Evolutionary conservation across 1,140 invertebrate species (phyloP), one percentile per base, ranked within the genome.

Genomic region (Tetragonula clypearis): DNA sequence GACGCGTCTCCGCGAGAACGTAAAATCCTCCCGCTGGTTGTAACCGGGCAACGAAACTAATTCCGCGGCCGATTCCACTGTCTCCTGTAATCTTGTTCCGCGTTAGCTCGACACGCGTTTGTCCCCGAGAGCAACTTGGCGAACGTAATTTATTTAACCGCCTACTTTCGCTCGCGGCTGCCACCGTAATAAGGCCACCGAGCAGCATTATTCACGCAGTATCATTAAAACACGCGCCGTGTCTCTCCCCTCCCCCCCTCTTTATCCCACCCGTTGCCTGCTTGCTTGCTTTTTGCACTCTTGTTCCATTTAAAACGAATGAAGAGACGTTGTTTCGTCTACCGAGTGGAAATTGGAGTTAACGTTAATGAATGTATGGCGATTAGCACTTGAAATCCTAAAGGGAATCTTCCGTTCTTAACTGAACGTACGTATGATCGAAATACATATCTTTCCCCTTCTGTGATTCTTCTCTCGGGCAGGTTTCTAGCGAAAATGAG

Each of bases 111-210:
- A 23, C 58, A 19, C 53, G 81, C 53, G 81, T 68, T 85, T 62
- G 69, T 60, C 41, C 26, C 69, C 78, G 53, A n/a, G 14, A 68
- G 41, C 75, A 69, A 86, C 58, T 58, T 69, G 88, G 77, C 77
- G 77, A 86, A 80, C 66, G 76, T 86, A 89, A 88, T 89, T 82
- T 84, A 86, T 88, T 89, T 83, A 84, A 88, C 79, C 66, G 75
- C 68, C 69, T 72, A 72, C 58, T 79, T 83, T 83, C 75, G 35
- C 55, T 56, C 12, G 30, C 11, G n/a, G 56, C 23, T 8, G 49
- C 81, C 76, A 56, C 41, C 26, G 65, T 83, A 83, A 83, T 83
- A 76, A 78, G 73, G 53, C 62, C 62, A 58, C 74, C 23, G 21
- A 60, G 74, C 74, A 12, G 56, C 55, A 62, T 75, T 75, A 65